Conservation (phyloP, 2,113 vertebrate species). For the Macquaria ambigua region DNA sequence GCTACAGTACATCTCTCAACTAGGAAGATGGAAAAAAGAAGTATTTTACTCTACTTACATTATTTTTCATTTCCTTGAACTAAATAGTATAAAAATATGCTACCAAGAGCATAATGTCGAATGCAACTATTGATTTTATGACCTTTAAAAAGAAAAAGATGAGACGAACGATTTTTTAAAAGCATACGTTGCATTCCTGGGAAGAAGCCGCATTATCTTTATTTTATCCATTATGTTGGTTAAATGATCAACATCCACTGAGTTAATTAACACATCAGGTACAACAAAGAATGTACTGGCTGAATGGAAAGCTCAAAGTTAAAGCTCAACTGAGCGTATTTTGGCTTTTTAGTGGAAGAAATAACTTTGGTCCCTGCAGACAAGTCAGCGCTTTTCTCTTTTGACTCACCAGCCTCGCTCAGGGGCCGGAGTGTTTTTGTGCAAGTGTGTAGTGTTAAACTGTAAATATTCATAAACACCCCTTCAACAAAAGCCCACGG, state of each 20-base stretch:
- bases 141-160: not conserved
- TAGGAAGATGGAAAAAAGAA: not conserved
- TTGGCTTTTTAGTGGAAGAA: slow-evolving; percentile 9
- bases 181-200: not conserved
- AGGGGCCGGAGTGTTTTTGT: slow-evolving; percentile 54
- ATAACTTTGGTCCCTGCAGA: slow-evolving; percentile 62
- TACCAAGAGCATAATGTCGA: not conserved
- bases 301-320: slow-evolving; percentile 32
- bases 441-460: slow-evolving; percentile 66
- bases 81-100: not conserved
- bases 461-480: slow-evolving; percentile 83
- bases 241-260: not conserved
- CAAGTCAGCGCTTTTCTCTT: slow-evolving; percentile 63
- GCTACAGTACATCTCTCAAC: not conserved
- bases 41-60: not conserved
- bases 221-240: too few relatives aligned
- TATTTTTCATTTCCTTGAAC: not conserved
- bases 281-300: not conserved
- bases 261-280: not conserved
- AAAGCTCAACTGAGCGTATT: not conserved
- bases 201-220: too few relatives aligned
- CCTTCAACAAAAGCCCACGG: slow-evolving; percentile 68
- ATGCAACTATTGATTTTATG: not conserved
- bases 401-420: slow-evolving; percentile 60
- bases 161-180: not conserved